Evolutionary conservation across 2,888 invertebrate species (phyloP).

Genomic region (Lasioglossum figueresi): DNA sequence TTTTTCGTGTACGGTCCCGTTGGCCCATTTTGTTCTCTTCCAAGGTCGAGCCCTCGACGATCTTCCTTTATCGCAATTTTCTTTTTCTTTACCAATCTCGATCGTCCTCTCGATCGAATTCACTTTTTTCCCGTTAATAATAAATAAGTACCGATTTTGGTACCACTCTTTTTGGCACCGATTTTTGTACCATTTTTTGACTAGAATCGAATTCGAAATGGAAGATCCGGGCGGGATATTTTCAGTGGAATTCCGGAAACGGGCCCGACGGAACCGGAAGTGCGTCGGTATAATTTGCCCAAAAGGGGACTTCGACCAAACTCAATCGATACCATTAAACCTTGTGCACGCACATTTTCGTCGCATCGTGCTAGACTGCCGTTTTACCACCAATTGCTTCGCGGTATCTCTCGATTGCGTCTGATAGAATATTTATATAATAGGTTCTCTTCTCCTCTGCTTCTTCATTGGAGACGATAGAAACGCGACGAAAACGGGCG

Average conservation of each 20-base stretch:
- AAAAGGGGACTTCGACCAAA: conserved; percentile 84
- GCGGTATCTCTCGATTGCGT: conserved; percentile 32
- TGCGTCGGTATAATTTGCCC: conserved; percentile 83
- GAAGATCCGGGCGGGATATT: conserved; percentile 51
- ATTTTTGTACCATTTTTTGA: conserved; percentile 82
- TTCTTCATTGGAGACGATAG: conserved; percentile 43
- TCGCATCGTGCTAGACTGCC: conserved; percentile 57
- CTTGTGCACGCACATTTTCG: conserved; percentile 68
- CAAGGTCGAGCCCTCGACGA: conserved; percentile 32
- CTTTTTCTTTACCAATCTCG: conserved; percentile 28
- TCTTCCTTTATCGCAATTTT: conserved; percentile 22
- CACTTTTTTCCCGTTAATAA: conserved; percentile 7
- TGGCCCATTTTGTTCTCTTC: conserved; percentile 49
- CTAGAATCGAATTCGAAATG: conserved; percentile 83
- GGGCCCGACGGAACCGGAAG: conserved; percentile 78
- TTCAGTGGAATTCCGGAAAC: conserved; percentile 24
- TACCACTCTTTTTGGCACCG: conserved; percentile 35
- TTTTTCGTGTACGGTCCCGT: conserved; percentile 76
- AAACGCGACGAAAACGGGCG: conserved; percentile 67
- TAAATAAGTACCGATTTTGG: conserved; percentile 82
- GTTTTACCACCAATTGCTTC: conserved; percentile 43
- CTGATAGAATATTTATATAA: conserved; percentile 20
- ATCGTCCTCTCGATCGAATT: conserved; percentile 25
- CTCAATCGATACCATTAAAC: conserved; percentile 82
- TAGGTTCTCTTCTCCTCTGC: conserved; percentile 18